Evolutionary conservation across 2,888 invertebrate species (phyloP).

Genomic region (Oasisia sp.): DNA sequence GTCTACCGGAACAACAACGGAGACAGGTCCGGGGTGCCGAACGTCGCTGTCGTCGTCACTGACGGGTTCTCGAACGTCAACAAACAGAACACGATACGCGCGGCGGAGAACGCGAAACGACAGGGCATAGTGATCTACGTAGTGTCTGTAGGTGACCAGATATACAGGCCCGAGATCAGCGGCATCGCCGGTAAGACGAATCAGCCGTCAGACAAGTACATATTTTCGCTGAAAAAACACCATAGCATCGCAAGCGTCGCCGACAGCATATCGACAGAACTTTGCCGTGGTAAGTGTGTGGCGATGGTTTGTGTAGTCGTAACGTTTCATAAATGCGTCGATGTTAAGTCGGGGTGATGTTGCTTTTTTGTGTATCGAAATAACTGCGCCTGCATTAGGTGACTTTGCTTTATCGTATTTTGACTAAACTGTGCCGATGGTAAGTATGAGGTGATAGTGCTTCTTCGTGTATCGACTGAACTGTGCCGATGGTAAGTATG

Average conservation of each 20-base stretch:
- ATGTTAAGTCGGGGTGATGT: neutral
- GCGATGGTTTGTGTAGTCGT: neutral
- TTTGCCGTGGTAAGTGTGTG: neutral
- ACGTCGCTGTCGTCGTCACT: slow-evolving; percentile 18
- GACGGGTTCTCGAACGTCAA: slow-evolving; percentile 41
- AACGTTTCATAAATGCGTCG: neutral
- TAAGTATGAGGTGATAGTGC: neutral
- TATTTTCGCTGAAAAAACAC: neutral
- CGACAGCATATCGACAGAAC: neutral
- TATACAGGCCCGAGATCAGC: neutral
- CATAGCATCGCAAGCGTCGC: neutral
- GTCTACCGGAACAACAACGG: neutral
- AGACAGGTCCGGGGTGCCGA: slow-evolving; percentile 8
- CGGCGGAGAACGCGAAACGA: slow-evolving; percentile 34
- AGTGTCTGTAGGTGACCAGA: neutral
- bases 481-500: neutral
- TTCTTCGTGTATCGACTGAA: neutral
- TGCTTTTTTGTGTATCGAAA: neutral
- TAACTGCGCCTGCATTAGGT: neutral
- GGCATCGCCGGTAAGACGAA: slow-evolving; percentile 13
- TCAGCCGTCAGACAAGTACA: neutral
- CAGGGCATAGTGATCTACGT: neutral
- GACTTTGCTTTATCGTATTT: neutral
- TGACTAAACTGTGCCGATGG: neutral
- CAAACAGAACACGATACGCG: slow-evolving; percentile 35